Evolutionary conservation across 2,888 invertebrate genomes (phyloP), one percentile per base, ranked within the genome.

Genomic region (Calliopum simillimum): DNA sequence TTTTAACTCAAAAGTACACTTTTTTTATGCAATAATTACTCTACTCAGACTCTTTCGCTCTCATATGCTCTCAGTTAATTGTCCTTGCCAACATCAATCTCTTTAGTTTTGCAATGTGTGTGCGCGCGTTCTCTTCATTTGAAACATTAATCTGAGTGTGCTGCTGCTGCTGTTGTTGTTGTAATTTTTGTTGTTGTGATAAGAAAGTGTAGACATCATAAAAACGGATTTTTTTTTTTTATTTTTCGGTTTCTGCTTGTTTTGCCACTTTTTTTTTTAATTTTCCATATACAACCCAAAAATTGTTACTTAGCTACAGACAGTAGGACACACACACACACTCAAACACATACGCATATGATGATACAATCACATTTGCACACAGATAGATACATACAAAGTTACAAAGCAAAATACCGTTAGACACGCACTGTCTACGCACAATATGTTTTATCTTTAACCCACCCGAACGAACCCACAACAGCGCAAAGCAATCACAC

Each of bases 231-330:
- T 47, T 13, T 6, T 23, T 23, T 21, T 19, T 11, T 6, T 58
- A 14, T 13, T 33, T 21, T 14, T 58, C 1, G 12, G 21, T 13
- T 33, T 58, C 23, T 58, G n/a, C n/a, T 58, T 58, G 58, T 23
- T 23, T 53, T 56, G 4, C 19, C 25, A 14, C 11, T 21, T 33
- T 25, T 33, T 12, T 58, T 33, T 58, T 33, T 23, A n/a, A 6
- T 25, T 25, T n/a, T 58, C 58, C 41, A 58, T 23, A n/a, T 33
- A 21, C 58, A 58, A 58, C 58, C 41, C 58, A 58, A 51, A 49
- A 51, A 51, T 19, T 51, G 51, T 51, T 47, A 53, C 43, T 65
- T 65, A 65, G 43, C 44, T 69, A 64, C 16, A 47, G 55, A 51
- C n/a, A 41, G 41, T 41, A 11, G 41, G 11, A 43, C 21, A 67